These are phyloP conservation scores for Bradypus variegatus DNA, from an alignment of 2,797 vertebrate species.

Conservation along the genomic window DNA sequence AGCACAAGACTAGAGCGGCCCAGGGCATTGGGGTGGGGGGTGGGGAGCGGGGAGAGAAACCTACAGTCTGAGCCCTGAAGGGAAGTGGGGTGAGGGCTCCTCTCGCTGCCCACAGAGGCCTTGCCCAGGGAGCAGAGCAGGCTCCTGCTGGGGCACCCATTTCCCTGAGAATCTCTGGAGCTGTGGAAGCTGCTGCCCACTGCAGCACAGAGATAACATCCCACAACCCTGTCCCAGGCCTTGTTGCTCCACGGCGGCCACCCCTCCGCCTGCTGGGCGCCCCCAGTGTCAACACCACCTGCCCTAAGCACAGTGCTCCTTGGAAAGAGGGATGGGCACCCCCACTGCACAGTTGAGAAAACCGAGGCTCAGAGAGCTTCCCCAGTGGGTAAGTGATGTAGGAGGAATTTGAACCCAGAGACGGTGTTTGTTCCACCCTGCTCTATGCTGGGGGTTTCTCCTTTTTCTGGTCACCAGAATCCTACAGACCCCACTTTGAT, in stretches of 20 bases:
- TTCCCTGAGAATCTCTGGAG: too few species aligned
- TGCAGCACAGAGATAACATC: background rate
- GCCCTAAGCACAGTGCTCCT: fast-evolving
- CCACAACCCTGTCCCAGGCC: too few species aligned
- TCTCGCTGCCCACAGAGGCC: fast-evolving
- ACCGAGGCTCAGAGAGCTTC: background rate
- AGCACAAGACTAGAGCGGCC: background rate
- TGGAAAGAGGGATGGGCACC: fast-evolving
- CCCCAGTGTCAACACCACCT: background rate
- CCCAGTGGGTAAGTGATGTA: background rate
- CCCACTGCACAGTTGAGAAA: background rate
- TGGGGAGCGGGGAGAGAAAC: background rate
- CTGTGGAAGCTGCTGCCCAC: fast-evolving
- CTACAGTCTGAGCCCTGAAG: background rate
- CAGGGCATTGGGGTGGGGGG: fast-evolving
- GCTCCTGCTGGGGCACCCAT: fast-evolving
- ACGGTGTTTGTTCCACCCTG: background rate
- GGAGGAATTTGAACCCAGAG: background rate
- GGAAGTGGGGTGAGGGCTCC: background rate
- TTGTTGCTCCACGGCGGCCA: fast-evolving
- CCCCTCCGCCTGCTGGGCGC: background rate
- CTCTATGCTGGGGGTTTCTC: background rate
- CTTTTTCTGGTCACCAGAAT: background rate
- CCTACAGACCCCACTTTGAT: background rate
- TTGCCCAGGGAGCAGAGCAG: fast-evolving